Evolutionary conservation across 2,888 invertebrate genomes (phyloP).

Genomic region (Galeruca laticollis): DNA sequence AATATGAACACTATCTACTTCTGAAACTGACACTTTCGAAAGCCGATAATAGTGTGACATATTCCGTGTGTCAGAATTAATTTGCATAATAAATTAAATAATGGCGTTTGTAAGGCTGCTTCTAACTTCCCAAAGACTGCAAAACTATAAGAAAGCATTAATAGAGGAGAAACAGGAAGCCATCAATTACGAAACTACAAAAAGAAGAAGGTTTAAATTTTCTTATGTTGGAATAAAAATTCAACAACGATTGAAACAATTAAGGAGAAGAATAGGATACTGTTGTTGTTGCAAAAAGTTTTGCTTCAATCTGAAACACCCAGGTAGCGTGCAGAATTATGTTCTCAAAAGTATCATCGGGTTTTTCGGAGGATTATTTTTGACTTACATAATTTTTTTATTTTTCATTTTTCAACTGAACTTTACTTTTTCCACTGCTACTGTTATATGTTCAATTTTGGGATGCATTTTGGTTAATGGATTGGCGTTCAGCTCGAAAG

Average conservation of each 20-base stretch:
- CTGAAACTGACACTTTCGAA: no score
- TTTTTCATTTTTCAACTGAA: constrained; percentile 77
- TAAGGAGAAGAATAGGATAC: constrained; percentile 58
- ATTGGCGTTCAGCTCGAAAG: constrained; percentile 73
- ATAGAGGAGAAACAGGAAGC: constrained; percentile 72
- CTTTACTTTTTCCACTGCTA: constrained; percentile 72
- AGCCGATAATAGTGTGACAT: no score
- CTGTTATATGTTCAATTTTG: constrained; percentile 73
- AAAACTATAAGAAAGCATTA: constrained; percentile 24
- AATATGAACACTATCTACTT: no score
- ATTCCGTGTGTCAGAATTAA: not conserved
- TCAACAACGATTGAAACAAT: constrained; percentile 64
- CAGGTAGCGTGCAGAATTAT: constrained; percentile 73
- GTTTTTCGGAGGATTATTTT: constrained; percentile 73
- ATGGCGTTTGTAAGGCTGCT: constrained; percentile 53
- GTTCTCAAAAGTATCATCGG: constrained; percentile 75
- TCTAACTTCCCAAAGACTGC: constrained; percentile 26
- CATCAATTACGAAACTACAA: constrained; percentile 65
- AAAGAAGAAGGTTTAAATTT: constrained; percentile 60
- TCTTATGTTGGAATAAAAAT: constrained; percentile 66
- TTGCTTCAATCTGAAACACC: constrained; percentile 65
- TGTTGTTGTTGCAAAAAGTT: constrained; percentile 61
- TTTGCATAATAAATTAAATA: constrained; percentile 11
- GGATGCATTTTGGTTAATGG: constrained; percentile 76
- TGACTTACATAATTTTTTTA: constrained; percentile 76